Evolutionary conservation across 1,140 invertebrate species (phyloP).

Genomic region (Pissodes strobi): DNA sequence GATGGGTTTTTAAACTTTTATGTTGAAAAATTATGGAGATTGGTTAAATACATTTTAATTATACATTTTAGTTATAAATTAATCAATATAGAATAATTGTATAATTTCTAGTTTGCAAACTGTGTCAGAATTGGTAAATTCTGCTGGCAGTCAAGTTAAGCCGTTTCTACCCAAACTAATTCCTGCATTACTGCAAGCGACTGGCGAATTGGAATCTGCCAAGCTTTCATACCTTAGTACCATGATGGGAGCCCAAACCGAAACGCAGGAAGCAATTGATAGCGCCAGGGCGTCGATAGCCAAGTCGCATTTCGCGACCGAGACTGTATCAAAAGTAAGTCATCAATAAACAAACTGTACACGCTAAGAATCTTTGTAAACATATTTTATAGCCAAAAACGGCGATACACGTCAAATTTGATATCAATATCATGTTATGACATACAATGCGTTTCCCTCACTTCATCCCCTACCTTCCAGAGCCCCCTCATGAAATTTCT

Average conservation of each 20-base stretch:
- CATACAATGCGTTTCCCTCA: too few relatives aligned
- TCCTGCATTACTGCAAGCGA: slow-evolving; percentile 80
- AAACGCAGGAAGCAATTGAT: slow-evolving; percentile 75
- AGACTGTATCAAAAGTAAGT: slow-evolving; percentile 79
- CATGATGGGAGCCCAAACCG: slow-evolving; percentile 66
- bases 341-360: too few relatives aligned
- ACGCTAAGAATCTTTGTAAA: too few relatives aligned
- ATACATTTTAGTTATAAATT: too few relatives aligned
- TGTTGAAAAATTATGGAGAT: too few relatives aligned
- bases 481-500: too few relatives aligned
- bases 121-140: slow-evolving; percentile 80
- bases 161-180: slow-evolving; percentile 81
- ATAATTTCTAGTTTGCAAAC: slow-evolving; percentile 75
- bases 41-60: too few relatives aligned
- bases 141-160: slow-evolving; percentile 75
- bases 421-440: too few relatives aligned
- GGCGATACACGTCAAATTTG: too few relatives aligned
- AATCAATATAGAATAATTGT: slow-evolving; percentile 14
- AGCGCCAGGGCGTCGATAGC: slow-evolving; percentile 75
- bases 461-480: too few relatives aligned
- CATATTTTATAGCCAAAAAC: too few relatives aligned
- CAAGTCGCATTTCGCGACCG: slow-evolving; percentile 83
- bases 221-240: slow-evolving; percentile 80
- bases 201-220: slow-evolving; percentile 81
- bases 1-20: too few relatives aligned